Evolutionary conservation across 2,113 vertebrate genomes (phyloP).

Genomic region (Hiodon tergisus): DNA sequence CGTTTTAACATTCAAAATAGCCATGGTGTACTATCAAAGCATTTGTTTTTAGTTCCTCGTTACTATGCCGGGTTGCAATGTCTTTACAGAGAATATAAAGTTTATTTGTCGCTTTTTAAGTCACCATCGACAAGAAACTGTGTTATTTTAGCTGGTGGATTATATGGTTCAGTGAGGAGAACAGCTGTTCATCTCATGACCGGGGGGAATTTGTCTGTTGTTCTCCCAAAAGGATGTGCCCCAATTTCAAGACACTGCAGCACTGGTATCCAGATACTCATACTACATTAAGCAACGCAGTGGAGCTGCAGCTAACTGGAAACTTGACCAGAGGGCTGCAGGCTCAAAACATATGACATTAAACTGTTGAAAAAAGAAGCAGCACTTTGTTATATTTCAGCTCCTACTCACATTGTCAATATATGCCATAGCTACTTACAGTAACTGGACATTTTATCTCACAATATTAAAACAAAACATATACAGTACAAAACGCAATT

Average conservation of each 20-base stretch:
- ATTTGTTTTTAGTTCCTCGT: too few species aligned
- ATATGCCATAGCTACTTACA: too few species aligned
- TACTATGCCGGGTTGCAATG: too few species aligned
- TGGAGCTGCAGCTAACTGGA: too few species aligned
- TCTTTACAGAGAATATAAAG: too few species aligned
- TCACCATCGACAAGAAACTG: neutral
- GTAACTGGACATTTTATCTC: too few species aligned
- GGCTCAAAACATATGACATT: neutral
- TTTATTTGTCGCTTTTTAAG: too few species aligned
- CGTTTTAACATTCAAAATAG: too few species aligned
- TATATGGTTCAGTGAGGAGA: neutral
- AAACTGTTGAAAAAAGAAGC: neutral
- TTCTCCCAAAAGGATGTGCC: constrained; percentile 7
- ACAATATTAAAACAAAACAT: too few species aligned
- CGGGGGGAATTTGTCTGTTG: neutral
- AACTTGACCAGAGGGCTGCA: neutral
- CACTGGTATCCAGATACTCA: neutral
- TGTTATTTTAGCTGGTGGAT: neutral
- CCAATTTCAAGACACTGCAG: neutral
- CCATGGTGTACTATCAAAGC: too few species aligned
- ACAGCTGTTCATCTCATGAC: constrained; percentile 13
- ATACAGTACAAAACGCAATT: too few species aligned
- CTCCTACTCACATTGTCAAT: too few species aligned
- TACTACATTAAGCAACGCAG: neutral
- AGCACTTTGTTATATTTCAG: neutral